A percentile compares a stretch with the other conserved stretches of the same genome.
Conservation (phyloP, 2,888 invertebrate genomes). For the Dorcus hopei region DNA sequence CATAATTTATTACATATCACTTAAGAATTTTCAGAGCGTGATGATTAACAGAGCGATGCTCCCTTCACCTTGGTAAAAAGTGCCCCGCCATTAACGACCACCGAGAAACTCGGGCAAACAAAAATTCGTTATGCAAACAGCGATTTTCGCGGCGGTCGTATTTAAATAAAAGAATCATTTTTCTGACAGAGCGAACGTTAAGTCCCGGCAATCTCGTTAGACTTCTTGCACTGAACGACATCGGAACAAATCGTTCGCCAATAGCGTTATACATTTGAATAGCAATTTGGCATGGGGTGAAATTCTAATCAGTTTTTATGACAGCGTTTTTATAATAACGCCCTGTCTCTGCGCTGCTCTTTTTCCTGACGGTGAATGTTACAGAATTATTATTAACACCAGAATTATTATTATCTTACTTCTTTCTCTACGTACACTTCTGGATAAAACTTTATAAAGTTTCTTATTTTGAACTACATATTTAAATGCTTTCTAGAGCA, state of each 20-base stretch:
- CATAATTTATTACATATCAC: no score
- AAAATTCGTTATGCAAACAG: constrained; percentile 11
- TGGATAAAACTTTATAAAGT: no score
- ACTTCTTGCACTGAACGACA: constrained; percentile 39
- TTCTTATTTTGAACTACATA: no score
- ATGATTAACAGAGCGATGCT: no score
- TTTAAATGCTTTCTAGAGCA: no score
- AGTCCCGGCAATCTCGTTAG: constrained; percentile 47
- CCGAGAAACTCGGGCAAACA: background rate
- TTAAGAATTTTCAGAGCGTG: no score
- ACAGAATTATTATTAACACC: background rate
- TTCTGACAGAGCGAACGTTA: constrained; percentile 39
- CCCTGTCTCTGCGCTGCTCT: constrained; percentile 17
- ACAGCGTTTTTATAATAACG: constrained; percentile 47
- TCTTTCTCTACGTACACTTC: no score
- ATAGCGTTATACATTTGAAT: constrained; percentile 51
- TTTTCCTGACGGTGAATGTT: background rate
- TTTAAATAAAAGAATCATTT: constrained; percentile 50
- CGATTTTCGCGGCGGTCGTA: constrained; percentile 20
- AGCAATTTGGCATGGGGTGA: constrained; percentile 50
- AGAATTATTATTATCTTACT: background rate
- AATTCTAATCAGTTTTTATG: constrained; percentile 51
- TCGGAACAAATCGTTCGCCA: constrained; percentile 50
- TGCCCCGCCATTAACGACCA: background rate
- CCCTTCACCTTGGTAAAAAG: background rate